Conservation (phyloP, 2,113 vertebrate genomes). For the Emydura subglobosa region DNA sequence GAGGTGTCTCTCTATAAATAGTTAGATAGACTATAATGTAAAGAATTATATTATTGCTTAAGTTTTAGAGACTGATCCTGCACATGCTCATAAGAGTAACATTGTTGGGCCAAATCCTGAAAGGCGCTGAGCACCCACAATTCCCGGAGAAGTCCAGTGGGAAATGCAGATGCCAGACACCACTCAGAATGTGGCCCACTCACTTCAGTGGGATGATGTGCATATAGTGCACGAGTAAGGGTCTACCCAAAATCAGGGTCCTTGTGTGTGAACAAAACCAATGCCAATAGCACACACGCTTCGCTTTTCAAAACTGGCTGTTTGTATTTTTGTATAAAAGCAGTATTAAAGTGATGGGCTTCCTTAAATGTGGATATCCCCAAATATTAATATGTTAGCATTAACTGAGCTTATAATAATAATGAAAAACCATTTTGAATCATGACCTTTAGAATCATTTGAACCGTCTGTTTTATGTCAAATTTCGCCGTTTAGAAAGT, state of each 20-base stretch:
- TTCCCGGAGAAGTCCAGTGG: background rate
- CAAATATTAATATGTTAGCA: slow-evolving; percentile 69
- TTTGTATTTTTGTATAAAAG: slow-evolving; percentile 22
- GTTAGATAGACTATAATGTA: background rate
- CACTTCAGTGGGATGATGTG: background rate
- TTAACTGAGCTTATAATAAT: slow-evolving; percentile 69
- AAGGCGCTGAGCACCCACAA: background rate
- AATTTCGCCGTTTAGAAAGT: slow-evolving; percentile 79
- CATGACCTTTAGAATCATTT: slow-evolving; percentile 73
- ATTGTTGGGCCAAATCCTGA: background rate
- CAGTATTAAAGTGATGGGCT: slow-evolving; percentile 29
- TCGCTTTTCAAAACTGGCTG: slow-evolving; percentile 6
- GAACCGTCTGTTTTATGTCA: slow-evolving; percentile 77
- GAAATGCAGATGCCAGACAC: background rate
- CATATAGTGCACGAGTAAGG: background rate
- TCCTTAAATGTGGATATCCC: background rate
- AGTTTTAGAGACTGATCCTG: background rate
- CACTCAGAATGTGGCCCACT: background rate
- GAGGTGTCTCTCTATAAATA: background rate
- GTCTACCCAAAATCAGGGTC: background rate
- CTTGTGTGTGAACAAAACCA: background rate
- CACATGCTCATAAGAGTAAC: background rate
- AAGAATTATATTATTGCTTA: background rate
- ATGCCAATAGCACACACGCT: background rate
- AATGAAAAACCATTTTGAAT: slow-evolving; percentile 57